Base-by-base conservation (phyloP, 1,140 invertebrate species). In the Trachymyrmex cornetzi region DNA sequence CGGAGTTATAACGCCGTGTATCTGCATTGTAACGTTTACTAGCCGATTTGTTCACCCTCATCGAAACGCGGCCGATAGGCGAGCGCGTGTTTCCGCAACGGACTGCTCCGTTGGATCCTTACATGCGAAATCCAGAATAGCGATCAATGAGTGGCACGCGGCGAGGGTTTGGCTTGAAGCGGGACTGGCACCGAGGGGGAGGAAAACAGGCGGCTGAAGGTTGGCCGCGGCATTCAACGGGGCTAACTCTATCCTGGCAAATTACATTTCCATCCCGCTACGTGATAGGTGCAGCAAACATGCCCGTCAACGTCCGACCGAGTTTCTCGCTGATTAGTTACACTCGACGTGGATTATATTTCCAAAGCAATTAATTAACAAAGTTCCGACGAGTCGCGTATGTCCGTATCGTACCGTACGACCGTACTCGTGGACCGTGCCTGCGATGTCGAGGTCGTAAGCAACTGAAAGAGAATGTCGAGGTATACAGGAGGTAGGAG, bases 261-360 rank as follows among this genome's bases (percentile, higher is more conserved):
- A 92, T 93, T 93, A 90, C 90, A 92, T 92, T 93, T 92, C 89
- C 88, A 92, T 92, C 92, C 91, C 82, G 72, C 88, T 92, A 90
- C 91, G 84, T 89, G 91, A 93, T 92, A 92, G 90, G 87, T 88
- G 90, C 88, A 92, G 90, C 88, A 92, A 91, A 92, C 90, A 92
- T 88, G 91, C 90, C 90, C 86, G 87, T 92, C 91, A 92, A 92
- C 89, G 90, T 91, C 91, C 89, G 77, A 90, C 91, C 85, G 88
- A 92, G 88, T 92, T 92, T 90, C 91, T 87, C 64, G 85, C 84
- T 91, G 90, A 93, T 91, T 91, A 93, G 92, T 92, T 90, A 90
- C 85, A 88, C 88, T 81, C 85, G 81, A 89, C 85, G 84, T 69
- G 90, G 87, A 92, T 93, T 93, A 90, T 92, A 92, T 93, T 92